Conservation (phyloP, 2,888 invertebrate genomes). For the Rhagonycha lutea region DNA sequence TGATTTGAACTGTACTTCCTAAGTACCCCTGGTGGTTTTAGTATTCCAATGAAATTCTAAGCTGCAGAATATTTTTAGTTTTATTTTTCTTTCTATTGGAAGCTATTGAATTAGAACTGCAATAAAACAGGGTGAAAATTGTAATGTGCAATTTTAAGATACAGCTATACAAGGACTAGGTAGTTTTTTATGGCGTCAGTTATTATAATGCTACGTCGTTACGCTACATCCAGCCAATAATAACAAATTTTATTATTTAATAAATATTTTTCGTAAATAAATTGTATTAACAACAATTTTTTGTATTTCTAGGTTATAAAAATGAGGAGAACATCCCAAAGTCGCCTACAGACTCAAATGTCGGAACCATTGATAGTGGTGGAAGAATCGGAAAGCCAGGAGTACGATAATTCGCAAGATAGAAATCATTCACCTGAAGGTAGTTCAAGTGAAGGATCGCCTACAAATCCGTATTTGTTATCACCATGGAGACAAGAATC, state of each 20-base stretch:
- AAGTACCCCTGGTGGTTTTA: not conserved
- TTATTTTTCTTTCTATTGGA: not conserved
- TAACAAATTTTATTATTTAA: not conserved
- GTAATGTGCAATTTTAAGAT: not conserved
- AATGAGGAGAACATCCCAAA: slow-evolving; percentile 38
- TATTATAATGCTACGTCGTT: not conserved
- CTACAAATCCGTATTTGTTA: slow-evolving; percentile 78
- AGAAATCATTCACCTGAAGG: slow-evolving; percentile 59
- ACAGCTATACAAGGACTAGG: not conserved
- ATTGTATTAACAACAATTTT: not conserved
- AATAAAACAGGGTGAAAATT: not conserved
- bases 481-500: slow-evolving; percentile 80
- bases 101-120: not conserved
- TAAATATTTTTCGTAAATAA: not conserved
- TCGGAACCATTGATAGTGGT: slow-evolving; percentile 81
- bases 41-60: not conserved
- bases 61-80: not conserved
- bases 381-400: slow-evolving; percentile 73
- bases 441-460: slow-evolving; percentile 76
- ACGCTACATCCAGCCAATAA: not conserved
- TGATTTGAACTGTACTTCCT: too few species aligned
- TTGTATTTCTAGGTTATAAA: slow-evolving; percentile 2
- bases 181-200: not conserved
- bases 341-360: slow-evolving; percentile 58
- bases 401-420: slow-evolving; percentile 61